Conservation (phyloP, 2,797 vertebrate genomes). For the Artibeus lituratus region DNA sequence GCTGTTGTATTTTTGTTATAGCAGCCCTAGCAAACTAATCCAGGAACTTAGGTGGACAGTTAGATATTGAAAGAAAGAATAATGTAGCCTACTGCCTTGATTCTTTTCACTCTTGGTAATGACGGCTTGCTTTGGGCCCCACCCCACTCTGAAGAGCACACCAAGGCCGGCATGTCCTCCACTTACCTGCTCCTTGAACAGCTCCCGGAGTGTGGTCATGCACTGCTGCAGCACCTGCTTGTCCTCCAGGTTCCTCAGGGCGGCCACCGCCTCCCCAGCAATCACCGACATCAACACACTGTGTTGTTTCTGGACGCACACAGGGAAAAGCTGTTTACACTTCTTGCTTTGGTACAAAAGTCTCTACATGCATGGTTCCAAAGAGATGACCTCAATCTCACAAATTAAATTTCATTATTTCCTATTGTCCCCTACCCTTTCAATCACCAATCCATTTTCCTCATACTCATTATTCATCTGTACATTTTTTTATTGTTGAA, state of each 20-base stretch:
- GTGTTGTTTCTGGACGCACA: conserved; percentile 86
- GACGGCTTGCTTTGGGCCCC: background rate
- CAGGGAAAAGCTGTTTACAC: background rate
- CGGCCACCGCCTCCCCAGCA: conserved; percentile 90
- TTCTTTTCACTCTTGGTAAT: accelerated
- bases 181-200: conserved; percentile 96
- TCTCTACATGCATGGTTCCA: background rate
- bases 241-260: conserved; percentile 88
- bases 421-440: background rate
- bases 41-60: background rate
- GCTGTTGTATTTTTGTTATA: background rate
- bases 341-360: background rate
- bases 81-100: background rate
- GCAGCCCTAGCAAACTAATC: background rate
- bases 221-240: conserved; percentile 90
- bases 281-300: conserved; percentile 98
- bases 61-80: accelerated
- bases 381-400: background rate
- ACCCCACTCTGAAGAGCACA: background rate
- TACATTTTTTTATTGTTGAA: no score
- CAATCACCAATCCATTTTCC: background rate
- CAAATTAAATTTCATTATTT: background rate
- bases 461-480: background rate
- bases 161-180: background rate
- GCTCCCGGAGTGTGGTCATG: conserved; percentile 90